Base-by-base conservation (phyloP, 1,140 invertebrate genomes). In the Leptinotarsa defecta region DNA sequence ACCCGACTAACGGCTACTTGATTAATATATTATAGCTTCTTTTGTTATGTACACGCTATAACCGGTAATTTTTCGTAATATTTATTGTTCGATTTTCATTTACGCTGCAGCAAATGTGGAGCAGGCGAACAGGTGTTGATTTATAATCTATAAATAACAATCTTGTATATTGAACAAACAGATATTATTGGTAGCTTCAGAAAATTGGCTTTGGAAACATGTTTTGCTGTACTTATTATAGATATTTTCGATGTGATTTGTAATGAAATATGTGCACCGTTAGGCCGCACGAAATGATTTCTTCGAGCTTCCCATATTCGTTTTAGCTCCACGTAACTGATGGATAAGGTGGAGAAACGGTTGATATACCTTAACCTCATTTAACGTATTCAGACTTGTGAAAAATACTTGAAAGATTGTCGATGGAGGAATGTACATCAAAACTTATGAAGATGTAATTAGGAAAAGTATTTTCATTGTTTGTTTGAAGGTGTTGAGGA, bases 11-110 rank as follows among this genome's bases (percentile, higher is more conserved):
- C 52, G 52, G 52, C 52, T 57, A 57, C 52, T 57, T 57, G 52
- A 57, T 57, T 57, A 57, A 57, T 57, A 57, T 57, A 17, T 57
- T 57, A 57, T n/a, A 57, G 52, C 52, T 57, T 57, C 52, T 57
- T 57, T 57, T 57, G 52, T 57, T 57, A 19, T 15, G 52, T 57
- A 57, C 52, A 57, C 52, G 52, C 52, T 57, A 57, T 57, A 57
- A 57, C 52, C 52, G 52, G 15, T 57, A n/a, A 17, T 57, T 57
- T 57, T 57, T 57, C 17, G 52, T 57, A n/a, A 57, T 15, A 57
- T 17, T 57, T 19, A 57, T 19, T 57, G 15, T 57, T 57, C 15
- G 52, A 57, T 57, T 57, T 57, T 19, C 52, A 57, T 57, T 57
- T 57, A 57, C 52, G 52, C 52, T 57, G 52, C 15, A 57, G n/a